phyloP scores from a whole-genome alignment of 2,113 vertebrate genomes.

The Pedionomus torquatus region DNA sequence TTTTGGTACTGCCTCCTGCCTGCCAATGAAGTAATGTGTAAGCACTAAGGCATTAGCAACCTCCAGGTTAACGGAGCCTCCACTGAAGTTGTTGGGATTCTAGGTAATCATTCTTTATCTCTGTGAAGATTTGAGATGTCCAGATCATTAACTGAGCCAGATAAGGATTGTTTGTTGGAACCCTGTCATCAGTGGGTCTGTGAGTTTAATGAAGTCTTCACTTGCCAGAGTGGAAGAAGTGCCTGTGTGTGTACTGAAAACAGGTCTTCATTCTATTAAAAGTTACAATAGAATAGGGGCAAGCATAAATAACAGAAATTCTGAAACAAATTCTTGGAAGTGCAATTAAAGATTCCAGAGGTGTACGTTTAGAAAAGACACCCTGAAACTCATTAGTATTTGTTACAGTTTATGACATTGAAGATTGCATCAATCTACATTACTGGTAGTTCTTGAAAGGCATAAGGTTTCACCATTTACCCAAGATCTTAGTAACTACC shows the following conservation, averaged over 20 bases:
- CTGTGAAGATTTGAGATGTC: background rate
- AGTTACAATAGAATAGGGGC: background rate
- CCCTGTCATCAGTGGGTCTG: background rate
- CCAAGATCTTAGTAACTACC: no score
- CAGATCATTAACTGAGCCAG: background rate
- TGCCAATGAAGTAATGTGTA: background rate
- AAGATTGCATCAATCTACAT: background rate
- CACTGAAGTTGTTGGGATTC: background rate
- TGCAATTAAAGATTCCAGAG: background rate
- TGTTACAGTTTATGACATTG: background rate
- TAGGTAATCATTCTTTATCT: background rate
- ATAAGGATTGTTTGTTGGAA: background rate
- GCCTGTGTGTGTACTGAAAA: background rate
- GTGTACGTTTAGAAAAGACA: background rate
- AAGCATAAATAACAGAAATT: background rate
- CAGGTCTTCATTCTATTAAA: background rate
- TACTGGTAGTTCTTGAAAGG: background rate
- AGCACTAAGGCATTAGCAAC: background rate
- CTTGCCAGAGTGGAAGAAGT: background rate
- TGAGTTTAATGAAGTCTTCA: background rate
- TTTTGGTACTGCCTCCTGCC: background rate
- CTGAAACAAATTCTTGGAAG: background rate
- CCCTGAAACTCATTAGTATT: background rate
- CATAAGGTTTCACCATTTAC: background rate
- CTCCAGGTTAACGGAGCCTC: background rate